Evolutionary conservation across 2,113 vertebrate species (phyloP), one percentile per base, ranked within the genome.

Genomic region (Larimichthys polyactis): DNA sequence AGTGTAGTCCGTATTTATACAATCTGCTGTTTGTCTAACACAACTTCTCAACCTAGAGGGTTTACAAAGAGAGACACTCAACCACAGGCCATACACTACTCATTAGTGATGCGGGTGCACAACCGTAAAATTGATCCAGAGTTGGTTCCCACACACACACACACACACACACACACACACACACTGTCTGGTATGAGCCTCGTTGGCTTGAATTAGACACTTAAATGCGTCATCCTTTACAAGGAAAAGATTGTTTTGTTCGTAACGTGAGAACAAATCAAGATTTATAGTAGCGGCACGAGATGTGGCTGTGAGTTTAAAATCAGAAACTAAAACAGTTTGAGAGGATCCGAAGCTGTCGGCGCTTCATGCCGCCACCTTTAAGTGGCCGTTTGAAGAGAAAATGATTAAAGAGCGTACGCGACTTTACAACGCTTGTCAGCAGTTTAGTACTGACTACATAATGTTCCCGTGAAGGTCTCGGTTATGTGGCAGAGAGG

Each of bases 71-170:
- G 44, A 72, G 52, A 62, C 60, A 72, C 51, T 65, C 32, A 65
- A 65, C 11, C 7, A 15, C 75, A 77, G 64, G 71, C 79, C 84
- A 82, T 63, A 66, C 75, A 51, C 22, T 64, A 73, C 72, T 82
- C 65, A 68, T 63, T 75, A 87, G 68, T 15, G 80, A 85, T 79
- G 54, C 11, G 16, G 44, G 49, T 72, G 36, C 77, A 89, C 87
- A 80, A 32, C 46, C 77, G 12, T 71, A 59, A 81, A 89, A 86
- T 66, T 63, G 63, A 32, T 55, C 51, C 68, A 24, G 75, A 63
- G 57, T 36, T 54, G 71, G n/a, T 72, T 71, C 52, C 22, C 79
- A 72, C 76, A 71, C 78, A 65, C 24, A 19, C 57, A 58, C 59
- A 46, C 48, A 63, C 59, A 64, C 68, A 71, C 81, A 71, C 24